Conservation (phyloP, 2,797 vertebrate species). For the Rhabdophis nuchalis region DNA sequence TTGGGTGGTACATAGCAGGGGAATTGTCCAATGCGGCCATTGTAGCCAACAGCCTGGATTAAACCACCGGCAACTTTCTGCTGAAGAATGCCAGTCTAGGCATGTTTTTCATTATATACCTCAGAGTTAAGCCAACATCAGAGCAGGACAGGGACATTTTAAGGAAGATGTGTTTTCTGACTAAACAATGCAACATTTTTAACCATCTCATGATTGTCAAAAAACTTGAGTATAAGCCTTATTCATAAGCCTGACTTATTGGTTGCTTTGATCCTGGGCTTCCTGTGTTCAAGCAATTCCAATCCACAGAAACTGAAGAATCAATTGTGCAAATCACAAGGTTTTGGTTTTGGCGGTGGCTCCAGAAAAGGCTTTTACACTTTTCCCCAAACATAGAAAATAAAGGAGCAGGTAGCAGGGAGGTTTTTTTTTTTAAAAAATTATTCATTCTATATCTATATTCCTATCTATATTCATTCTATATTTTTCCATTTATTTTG, state of each 20-base stretch:
- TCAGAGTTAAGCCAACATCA: neutral
- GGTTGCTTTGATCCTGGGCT: neutral
- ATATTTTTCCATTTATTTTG: neutral
- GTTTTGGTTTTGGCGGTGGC: neutral
- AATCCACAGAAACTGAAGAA: neutral
- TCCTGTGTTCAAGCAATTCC: neutral
- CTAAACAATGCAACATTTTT: neutral
- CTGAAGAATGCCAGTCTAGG: neutral
- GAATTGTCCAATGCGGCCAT: neutral
- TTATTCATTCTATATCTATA: neutral
- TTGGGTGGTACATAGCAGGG: neutral
- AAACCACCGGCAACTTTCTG: neutral
- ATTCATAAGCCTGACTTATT: neutral
- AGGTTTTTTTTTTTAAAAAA: neutral
- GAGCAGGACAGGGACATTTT: neutral
- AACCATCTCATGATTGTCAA: neutral
- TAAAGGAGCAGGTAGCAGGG: neutral
- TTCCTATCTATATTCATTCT: neutral
- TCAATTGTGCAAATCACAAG: neutral
- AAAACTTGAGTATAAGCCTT: neutral
- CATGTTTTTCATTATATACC: neutral
- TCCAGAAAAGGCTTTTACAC: neutral
- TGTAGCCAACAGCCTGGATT: neutral
- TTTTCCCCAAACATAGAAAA: neutral
- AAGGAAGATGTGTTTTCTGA: neutral